phyloP scores from a whole-genome alignment of 2,888 invertebrate genomes.

The Drosophila melanosoma region DNA sequence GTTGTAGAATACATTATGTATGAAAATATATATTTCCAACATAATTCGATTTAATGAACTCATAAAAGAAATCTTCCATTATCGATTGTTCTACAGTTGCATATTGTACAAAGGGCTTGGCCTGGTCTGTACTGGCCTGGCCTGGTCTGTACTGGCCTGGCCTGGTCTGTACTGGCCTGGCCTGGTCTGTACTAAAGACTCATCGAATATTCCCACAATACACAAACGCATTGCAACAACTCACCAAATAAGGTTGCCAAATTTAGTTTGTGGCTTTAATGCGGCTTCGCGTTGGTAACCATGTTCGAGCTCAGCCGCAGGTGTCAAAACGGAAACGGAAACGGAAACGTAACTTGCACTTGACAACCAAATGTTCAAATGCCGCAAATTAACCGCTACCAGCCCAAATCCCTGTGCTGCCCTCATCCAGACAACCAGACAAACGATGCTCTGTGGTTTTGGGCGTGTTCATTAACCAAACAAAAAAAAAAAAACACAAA shows the following conservation, averaged over 20 bases:
- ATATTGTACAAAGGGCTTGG: not conserved
- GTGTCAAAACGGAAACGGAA: conserved; percentile 57
- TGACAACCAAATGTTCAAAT: conserved; percentile 37
- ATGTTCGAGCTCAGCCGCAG: conserved; percentile 7
- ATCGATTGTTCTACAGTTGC: not conserved
- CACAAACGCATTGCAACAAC: conserved; percentile 1
- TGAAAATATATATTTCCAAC: not conserved
- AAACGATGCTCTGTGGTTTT: conserved; percentile 48
- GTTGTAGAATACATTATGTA: not conserved
- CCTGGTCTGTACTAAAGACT: not conserved
- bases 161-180: not conserved
- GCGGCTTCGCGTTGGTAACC: not conserved
- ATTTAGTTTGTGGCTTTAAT: conserved; percentile 26
- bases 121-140: not conserved
- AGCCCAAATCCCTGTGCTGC: not conserved
- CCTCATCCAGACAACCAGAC: conserved; percentile 7
- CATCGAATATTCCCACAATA: not conserved
- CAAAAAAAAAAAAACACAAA: conserved; percentile 1
- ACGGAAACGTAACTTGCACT: conserved; percentile 53
- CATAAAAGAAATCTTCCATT: not conserved
- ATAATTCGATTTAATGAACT: not conserved
- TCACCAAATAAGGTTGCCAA: conserved; percentile 16
- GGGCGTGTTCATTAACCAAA: conserved; percentile 14
- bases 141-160: not conserved
- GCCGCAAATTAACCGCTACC: conserved; percentile 43